These are phyloP conservation scores for Scaptomyza caliginosa DNA, from an alignment of 2,888 invertebrate genomes.

Conservation along the genomic window DNA sequence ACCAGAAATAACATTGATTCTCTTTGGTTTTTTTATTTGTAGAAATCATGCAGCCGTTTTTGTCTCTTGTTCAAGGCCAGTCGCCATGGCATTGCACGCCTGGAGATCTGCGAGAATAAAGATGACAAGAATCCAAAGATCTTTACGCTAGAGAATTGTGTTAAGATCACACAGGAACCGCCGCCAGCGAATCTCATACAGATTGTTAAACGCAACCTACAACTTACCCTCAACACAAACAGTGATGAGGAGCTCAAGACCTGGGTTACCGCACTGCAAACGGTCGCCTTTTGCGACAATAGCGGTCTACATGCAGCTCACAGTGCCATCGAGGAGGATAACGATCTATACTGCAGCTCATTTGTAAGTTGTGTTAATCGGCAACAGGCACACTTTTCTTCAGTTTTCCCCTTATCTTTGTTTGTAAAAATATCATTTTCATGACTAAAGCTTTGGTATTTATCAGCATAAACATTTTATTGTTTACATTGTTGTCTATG, in stretches of 20 bases:
- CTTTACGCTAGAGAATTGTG: constrained; percentile 93
- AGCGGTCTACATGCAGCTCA: constrained; percentile 81
- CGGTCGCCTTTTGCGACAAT: constrained; percentile 91
- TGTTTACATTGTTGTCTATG: neutral
- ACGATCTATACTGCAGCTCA: constrained; percentile 94
- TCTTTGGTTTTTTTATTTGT: constrained; percentile 27
- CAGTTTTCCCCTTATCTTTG: too few relatives aligned
- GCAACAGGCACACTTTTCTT: too few relatives aligned
- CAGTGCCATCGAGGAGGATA: constrained; percentile 91
- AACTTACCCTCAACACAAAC: constrained; percentile 86
- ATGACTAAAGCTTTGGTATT: neutral
- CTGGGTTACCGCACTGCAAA: constrained; percentile 92
- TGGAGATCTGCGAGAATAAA: constrained; percentile 93
- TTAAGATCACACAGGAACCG: constrained; percentile 90
- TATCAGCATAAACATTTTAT: neutral
- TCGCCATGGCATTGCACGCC: constrained; percentile 92
- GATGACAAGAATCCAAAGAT: constrained; percentile 91
- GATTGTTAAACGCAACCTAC: constrained; percentile 91
- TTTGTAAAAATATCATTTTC: too few relatives aligned
- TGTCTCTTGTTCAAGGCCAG: constrained; percentile 90
- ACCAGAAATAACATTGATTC: too few relatives aligned
- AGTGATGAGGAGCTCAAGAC: constrained; percentile 89
- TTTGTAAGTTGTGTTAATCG: too few relatives aligned
- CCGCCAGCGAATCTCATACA: constrained; percentile 86
- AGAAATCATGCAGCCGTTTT: constrained; percentile 91